Evolutionary conservation across 2,113 vertebrate genomes (phyloP), one percentile per base, ranked within the genome.

Genomic region (Gymnarchus niloticus): DNA sequence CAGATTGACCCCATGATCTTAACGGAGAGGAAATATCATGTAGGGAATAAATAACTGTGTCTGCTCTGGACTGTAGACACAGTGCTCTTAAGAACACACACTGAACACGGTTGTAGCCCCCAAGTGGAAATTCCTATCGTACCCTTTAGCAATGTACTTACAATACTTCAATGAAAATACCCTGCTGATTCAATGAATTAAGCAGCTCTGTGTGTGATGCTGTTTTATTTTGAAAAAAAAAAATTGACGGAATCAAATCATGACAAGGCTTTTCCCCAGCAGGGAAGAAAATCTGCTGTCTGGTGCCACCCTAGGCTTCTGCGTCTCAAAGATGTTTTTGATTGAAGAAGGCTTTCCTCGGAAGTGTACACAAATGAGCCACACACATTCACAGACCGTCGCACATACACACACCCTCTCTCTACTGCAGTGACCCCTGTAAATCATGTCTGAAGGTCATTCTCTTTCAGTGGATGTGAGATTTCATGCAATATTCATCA

Each of bases 371-470:
- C 17, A 81, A 48, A 77, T 10, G 21, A 23, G 12, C n/a, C 25
- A 81, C 46, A 33, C 25, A 1, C 25, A 54, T 61, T 51, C 25
- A 54, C 46, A 78, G 19, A 46, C 44, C 23, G 6, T 23, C 8
- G 23, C 23, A 37, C 76, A 78, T 19, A 49, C 37, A 48, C 76
- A 78, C 76, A 78, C 46, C 14, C 52, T 14, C 49, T 87, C 82
- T 3, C 21, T 25, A 0, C 61, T 23, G 44, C 85, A 85, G 56
- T 76, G 65, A 86, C 57, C 87, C 83, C 83, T 14, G 44, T 89
- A 82, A 86, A 88, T 90, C 56, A 88, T 88, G 85, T 80, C 85
- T 90, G 86, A 85, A 83, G 86, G 85, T 87, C 81, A 82, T 25
- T 78, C 81, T 87, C 19, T 51, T 41, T 21, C 49, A 41, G 84